Conservation (phyloP, 2,113 vertebrate species). For the Podilymbus podiceps region DNA sequence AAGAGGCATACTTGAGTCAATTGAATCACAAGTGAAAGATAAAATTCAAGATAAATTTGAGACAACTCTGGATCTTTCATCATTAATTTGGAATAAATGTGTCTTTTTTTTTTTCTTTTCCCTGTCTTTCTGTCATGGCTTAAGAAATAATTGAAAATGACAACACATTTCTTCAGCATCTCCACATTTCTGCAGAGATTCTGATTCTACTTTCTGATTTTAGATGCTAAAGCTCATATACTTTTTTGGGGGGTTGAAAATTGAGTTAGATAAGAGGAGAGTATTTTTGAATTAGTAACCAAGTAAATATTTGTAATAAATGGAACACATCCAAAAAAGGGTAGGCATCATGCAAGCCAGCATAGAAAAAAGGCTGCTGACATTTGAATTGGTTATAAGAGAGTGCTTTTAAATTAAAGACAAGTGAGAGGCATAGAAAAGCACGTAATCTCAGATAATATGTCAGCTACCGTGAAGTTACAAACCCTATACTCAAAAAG, state of each 20-base stretch:
- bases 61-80: background rate
- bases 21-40: background rate
- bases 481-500: background rate
- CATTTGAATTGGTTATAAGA: background rate
- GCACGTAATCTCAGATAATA: background rate
- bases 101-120: background rate
- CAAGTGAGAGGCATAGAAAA: background rate
- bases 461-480: background rate
- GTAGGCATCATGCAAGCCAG: background rate
- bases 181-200: background rate
- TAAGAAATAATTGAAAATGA: background rate
- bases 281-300: background rate
- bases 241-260: background rate
- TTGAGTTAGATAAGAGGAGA: background rate
- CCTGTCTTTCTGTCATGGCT: background rate
- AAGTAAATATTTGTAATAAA: background rate
- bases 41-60: conserved; percentile 18
- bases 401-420: background rate
- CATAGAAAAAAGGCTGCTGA: background rate
- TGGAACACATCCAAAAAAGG: background rate
- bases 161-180: background rate
- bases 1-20: background rate
- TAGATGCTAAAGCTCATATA: background rate
- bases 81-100: background rate
- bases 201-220: background rate